phyloP scores from a whole-genome alignment of 2,797 vertebrate species.

The Enteromius viviparus region DNA sequence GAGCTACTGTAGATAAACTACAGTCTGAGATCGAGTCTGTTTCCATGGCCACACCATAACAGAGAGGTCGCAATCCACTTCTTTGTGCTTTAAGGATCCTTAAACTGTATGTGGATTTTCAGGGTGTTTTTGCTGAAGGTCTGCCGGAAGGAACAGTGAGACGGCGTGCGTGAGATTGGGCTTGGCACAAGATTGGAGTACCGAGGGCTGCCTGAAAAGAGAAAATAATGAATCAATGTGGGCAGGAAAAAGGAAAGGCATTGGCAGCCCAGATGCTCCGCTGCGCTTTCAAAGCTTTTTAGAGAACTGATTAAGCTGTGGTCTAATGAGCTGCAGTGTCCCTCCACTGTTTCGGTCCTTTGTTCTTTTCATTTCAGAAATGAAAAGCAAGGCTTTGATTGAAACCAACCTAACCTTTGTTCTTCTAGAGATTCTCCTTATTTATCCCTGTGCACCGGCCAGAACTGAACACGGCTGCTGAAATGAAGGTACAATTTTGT shows the following conservation, averaged over 20 bases:
- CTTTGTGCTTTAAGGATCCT: conserved; percentile 20
- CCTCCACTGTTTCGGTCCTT: conserved; percentile 48
- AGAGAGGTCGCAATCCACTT: conserved; percentile 12
- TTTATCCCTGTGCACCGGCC: conserved; percentile 36
- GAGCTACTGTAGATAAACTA: background rate
- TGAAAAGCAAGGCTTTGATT: conserved; percentile 57
- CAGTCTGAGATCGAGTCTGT: conserved; percentile 9
- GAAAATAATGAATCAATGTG: conserved; percentile 54
- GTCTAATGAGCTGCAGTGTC: conserved; percentile 61
- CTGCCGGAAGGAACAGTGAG: conserved; percentile 22
- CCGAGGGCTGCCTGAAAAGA: conserved; percentile 49
- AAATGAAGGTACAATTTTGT: conserved; percentile 55
- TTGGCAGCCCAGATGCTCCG: conserved; percentile 51
- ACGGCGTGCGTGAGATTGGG: background rate
- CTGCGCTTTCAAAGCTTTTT: conserved; percentile 58
- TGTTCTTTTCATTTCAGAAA: conserved; percentile 59
- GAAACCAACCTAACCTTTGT: conserved; percentile 54
- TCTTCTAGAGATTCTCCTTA: conserved; percentile 51
- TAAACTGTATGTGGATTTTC: conserved; percentile 25
- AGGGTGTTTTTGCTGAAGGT: conserved; percentile 21
- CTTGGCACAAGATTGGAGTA: conserved; percentile 36
- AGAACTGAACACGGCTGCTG: conserved; percentile 43
- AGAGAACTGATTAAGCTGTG: conserved; percentile 59
- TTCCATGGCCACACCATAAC: conserved; percentile 35
- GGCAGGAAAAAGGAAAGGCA: conserved; percentile 47